Base-by-base conservation (phyloP, 2,797 vertebrate species). In the Echiichthys vipera region DNA sequence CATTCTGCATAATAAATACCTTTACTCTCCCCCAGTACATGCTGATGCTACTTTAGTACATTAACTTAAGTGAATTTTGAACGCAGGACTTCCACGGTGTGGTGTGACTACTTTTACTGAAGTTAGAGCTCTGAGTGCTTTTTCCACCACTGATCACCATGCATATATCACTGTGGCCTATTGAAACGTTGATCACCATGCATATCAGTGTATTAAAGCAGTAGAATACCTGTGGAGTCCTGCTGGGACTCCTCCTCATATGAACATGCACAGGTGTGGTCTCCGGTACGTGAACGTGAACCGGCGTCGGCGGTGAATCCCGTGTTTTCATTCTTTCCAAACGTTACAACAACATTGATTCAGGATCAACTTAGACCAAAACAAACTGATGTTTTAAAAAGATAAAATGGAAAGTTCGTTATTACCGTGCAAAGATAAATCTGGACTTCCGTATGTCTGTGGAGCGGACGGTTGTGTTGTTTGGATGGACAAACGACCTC, bases 201-300 rank as follows among this genome's bases (percentile, higher is more conserved):
- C 11, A 27, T 6, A 2, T 4, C 10, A 29, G 1, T 5, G 4
- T 27, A 7, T 1, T 20, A 18, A 37, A 63, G 7, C 2, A 15
- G 25, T 18, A 3, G 14, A 45, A 9, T 65, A 98, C 97, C 96
- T 97, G 96, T 47, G 78, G 36, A 0, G 62, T 78, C 88, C 75
- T 84, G 74, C 42, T 92, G 78, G 94, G 95, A 81, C 94, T 95
- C 93, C 96, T 98, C 93, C 95, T 97, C 89, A 97, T 95, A 64
- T 98, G 96, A 36, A 98, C 96, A 53, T 98, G 96, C 59, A 99
- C 95, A 64, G 97, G 96, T 55, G 96, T 96, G 67, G 94, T 96
- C 86, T 96, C 96, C 89, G 96, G 94, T 84, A 98, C 95, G 13
- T 98, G 97, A 84, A 98, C 96, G 72, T 99, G 97, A 85, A 98